phyloP scores from a whole-genome alignment of 2,113 vertebrate genomes.

The Chrysemys picta region DNA sequence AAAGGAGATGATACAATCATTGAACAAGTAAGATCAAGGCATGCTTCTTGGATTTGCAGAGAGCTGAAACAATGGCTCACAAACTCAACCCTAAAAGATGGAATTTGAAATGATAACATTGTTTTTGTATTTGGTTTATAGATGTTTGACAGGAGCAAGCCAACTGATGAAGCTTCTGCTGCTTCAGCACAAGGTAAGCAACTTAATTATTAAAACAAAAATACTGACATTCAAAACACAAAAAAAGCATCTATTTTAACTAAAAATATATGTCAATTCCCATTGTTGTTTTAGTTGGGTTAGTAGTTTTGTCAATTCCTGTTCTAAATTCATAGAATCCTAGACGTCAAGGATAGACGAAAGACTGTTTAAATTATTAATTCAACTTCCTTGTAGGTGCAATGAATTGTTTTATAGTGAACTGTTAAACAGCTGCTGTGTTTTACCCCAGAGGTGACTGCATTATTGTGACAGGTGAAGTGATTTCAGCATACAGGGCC shows the following conservation, averaged over 20 bases:
- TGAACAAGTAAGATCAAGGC: rapidly evolving
- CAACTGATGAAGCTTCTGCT: slow-evolving; percentile 75
- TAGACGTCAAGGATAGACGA: neutral
- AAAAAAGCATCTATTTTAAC: neutral
- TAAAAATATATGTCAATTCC: neutral
- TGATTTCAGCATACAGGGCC: neutral
- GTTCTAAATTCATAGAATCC: neutral
- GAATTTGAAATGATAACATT: neutral
- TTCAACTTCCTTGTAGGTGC: neutral
- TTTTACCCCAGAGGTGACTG: neutral
- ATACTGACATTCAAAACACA: neutral
- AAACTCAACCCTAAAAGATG: neutral
- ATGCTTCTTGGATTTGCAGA: neutral
- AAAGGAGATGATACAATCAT: neutral
- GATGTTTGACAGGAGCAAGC: slow-evolving; percentile 78
- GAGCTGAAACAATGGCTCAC: neutral
- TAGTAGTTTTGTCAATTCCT: neutral
- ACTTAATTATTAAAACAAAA: neutral
- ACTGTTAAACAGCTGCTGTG: neutral
- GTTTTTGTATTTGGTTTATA: slow-evolving; percentile 65
- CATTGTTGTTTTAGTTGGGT: neutral
- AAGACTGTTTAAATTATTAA: neutral
- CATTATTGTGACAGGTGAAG: neutral
- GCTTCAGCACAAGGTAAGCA: slow-evolving; percentile 80
- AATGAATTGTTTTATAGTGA: neutral